Conservation (phyloP, 2,888 invertebrate genomes). For the Uropetala carovei region DNA sequence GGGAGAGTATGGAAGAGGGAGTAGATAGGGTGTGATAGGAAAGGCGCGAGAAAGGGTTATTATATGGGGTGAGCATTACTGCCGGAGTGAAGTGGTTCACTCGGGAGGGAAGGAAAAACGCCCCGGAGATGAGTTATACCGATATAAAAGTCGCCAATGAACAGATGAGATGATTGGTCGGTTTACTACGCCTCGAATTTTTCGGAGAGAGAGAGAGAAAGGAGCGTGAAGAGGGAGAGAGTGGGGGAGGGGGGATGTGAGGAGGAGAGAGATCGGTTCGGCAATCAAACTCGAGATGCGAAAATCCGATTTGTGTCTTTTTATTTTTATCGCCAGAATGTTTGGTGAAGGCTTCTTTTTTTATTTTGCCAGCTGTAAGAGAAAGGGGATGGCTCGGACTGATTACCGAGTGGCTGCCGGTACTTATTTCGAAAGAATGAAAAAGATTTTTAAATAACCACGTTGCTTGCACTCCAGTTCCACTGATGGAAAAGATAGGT, state of each 20-base stretch:
- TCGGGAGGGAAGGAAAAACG: neutral
- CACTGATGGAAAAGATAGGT: too few relatives aligned
- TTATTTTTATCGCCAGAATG: too few relatives aligned
- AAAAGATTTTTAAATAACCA: too few relatives aligned
- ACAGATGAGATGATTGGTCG: conserved; percentile 10
- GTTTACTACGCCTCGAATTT: neutral
- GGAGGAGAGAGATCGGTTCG: neutral
- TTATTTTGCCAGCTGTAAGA: too few relatives aligned
- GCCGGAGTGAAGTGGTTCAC: neutral
- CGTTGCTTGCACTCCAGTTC: too few relatives aligned
- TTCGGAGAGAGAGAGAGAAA: neutral
- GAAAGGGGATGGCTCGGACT: too few relatives aligned
- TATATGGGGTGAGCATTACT: neutral
- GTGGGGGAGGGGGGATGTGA: neutral
- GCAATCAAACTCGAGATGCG: too few relatives aligned
- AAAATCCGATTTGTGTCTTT: too few relatives aligned
- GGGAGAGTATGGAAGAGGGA: neutral
- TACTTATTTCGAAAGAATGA: too few relatives aligned
- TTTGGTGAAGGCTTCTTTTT: too few relatives aligned
- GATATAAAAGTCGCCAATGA: conserved; percentile 24
- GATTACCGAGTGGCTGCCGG: too few relatives aligned
- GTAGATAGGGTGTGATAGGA: neutral
- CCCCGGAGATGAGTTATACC: neutral
- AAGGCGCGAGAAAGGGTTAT: conserved; percentile 12
- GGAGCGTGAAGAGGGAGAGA: neutral